Conservation (phyloP, 2,888 invertebrate species). For the Drosophila demipolita region DNA sequence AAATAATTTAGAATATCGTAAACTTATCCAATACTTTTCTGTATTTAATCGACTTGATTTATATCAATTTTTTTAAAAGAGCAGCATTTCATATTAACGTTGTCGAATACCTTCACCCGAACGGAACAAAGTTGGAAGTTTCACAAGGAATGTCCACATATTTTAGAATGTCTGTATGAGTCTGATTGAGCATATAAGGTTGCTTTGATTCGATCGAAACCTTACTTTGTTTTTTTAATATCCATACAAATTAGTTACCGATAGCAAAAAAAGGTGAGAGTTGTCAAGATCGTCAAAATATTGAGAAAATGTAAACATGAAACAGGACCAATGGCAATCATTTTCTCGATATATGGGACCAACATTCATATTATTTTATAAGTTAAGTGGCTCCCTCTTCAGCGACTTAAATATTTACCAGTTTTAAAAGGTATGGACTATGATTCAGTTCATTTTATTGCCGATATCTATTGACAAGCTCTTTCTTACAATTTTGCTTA, state of each 20-base stretch:
- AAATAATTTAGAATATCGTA: not conserved
- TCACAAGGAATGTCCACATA: not conserved
- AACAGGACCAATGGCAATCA: not conserved
- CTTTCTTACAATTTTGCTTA: not conserved
- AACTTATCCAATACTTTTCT: not conserved
- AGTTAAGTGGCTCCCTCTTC: not conserved
- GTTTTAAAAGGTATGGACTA: not conserved
- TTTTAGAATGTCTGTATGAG: not conserved
- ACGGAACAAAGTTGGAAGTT: not conserved
- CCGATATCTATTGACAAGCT: not conserved
- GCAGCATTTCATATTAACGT: not conserved
- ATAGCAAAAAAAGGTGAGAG: not conserved
- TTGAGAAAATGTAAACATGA: not conserved
- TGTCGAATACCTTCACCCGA: too few species aligned
- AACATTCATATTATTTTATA: not conserved
- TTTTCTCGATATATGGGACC: not conserved
- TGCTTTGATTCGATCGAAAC: not conserved
- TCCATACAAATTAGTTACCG: not conserved
- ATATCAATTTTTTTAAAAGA: not conserved
- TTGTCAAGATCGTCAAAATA: not conserved
- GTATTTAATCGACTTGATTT: not conserved
- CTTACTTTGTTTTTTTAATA: not conserved
- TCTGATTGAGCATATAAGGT: not conserved
- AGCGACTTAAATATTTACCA: not conserved
- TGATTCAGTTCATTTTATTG: not conserved